A percentile compares a stretch with the other conserved stretches of the same genome.
Conservation (phyloP, 2,113 vertebrate genomes). For the Agelaius tricolor region DNA sequence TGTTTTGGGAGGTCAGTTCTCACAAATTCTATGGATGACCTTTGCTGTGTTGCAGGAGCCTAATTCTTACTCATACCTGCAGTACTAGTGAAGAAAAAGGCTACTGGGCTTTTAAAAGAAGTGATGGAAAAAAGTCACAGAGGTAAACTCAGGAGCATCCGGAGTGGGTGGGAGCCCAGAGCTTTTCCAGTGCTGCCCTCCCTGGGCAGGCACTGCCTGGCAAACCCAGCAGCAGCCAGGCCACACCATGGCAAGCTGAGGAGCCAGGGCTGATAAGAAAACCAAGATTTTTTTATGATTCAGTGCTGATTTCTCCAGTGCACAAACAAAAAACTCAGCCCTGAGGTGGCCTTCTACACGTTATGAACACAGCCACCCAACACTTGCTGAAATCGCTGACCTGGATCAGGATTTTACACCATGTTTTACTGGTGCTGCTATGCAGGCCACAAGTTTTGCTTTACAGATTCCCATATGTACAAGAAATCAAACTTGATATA, state of each 20-base stretch:
- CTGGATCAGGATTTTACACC: not conserved
- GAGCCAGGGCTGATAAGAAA: not conserved
- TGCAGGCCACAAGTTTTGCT: not conserved
- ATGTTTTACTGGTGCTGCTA: not conserved
- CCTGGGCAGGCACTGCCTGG: not conserved
- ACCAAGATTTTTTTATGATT: not conserved
- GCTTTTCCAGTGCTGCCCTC: not conserved
- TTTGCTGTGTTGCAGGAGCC: not conserved
- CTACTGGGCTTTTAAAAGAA: not conserved
- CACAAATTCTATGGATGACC: not conserved
- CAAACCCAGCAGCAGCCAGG: not conserved
- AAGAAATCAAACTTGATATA: not conserved
- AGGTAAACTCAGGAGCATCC: not conserved
- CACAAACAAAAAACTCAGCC: not conserved
- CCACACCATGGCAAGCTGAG: not conserved
- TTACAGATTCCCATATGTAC: not conserved
- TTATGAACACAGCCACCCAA: rapidly evolving
- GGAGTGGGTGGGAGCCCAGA: not conserved
- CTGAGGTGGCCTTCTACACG: not conserved
- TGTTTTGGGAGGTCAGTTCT: not conserved
- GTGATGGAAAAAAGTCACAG: not conserved
- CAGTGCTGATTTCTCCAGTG: not conserved
- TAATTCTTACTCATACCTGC: not conserved
- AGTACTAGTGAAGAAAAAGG: not conserved
- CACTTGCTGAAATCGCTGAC: not conserved